Evolutionary conservation across 2,113 vertebrate genomes (phyloP), one percentile per base, ranked within the genome.

Genomic region (Piprites chloris): DNA sequence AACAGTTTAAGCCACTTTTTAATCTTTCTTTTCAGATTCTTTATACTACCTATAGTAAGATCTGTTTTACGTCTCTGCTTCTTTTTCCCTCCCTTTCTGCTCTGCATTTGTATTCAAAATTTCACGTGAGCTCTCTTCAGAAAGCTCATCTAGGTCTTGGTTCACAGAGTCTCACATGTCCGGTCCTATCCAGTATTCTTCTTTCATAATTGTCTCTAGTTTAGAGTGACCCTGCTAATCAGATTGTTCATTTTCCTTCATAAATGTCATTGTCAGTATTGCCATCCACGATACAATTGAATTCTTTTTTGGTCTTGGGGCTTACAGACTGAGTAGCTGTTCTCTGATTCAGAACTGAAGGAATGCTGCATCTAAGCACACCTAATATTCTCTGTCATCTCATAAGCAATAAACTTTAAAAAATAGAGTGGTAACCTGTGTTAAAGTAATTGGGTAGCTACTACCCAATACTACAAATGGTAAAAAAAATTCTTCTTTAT

Each of bases 261-360:
- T 21, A 35, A 82, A 76, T 6, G 21, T 79, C 0, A 1, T 52
- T 50, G 26, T 59, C 5, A 69, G 2, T 0, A 0, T 18, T 86
- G 5, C 11, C 12, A 16, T 39, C 24, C 2, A 1, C 67, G 13
- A 20, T 35, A 30, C 2, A 72, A 28, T 0, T 21, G 1, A 65
- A 42, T 13, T 1, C 15, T 37, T 59, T 26, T 50, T 79, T 69
- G 7, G 5, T 76, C 5, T 27, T 50, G 20, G 2, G 7, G 71
- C 11, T 53, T 37, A 12, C 3, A 56, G 3, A 15, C 28, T 77
- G 26, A 50, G 33, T 32, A 30, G 0, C 32, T 7, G 4, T 1
- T 62, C 4, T 59, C 35, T 47, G 9, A 74, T 55, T 89, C 50
- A 74, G 14, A 86, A 84, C 30, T 23, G 61, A 44, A 49, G 4